Evolutionary conservation across 2,113 vertebrate species (phyloP), one percentile per base, ranked within the genome.

Genomic region (Mus spicilegus): DNA sequence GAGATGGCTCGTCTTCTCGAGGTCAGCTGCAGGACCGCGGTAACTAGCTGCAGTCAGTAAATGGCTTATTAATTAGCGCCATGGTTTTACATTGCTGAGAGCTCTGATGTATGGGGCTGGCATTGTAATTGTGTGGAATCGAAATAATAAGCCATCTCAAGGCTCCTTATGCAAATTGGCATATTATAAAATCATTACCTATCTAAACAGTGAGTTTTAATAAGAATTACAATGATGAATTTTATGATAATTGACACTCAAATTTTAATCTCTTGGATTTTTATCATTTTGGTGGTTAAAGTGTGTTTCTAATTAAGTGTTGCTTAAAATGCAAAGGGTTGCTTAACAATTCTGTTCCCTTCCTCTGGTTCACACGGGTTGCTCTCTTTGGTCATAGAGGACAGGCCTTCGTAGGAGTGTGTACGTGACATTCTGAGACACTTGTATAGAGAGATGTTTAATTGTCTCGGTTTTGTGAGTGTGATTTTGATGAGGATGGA

Each of bases 181-280:
- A 98, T 99, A 99, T 99, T 99, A 99, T 99, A 99, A 99, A 99
- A 99, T 99, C 99, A 99, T 99, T 99, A 99, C 99, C 99, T 99
- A 99, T 99, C 99, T 99, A 99, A 99, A 99, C 99, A 99, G 98
- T 98, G 99, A 99, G 98, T 99, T 99, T 99, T 99, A 99, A 99
- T 99, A 99, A 99, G 99, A 99, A 99, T 99, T 99, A 99, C 99
- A 99, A 99, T 99, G 99, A 99, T 99, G 99, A 99, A 99, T 99
- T 99, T 99, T 99, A 99, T 99, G 99, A 99, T 99, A 99, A 99
- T 99, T 99, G 99, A 99, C 99, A 99, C 99, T 99, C 99, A 99
- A 99, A 99, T 99, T 99, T 99, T 99, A 99, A 99, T 99, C 99
- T 98, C 98, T 96, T 98, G 98, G 99, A 99, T 99, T 99, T 99